Conservation (phyloP, 2,113 vertebrate genomes). For the Psettodes erumei region DNA sequence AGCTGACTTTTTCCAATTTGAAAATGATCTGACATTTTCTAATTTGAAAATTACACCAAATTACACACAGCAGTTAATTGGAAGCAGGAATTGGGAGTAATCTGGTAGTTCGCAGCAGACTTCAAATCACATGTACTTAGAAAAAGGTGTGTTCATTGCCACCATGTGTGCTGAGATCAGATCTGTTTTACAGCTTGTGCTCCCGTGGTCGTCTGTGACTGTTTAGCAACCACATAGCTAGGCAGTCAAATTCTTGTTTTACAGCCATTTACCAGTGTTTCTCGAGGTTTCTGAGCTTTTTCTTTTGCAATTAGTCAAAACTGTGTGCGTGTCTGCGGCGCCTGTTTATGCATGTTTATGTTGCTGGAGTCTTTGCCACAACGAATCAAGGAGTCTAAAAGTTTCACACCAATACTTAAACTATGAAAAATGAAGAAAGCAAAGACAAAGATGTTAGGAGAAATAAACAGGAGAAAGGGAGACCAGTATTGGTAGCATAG, state of each 20-base stretch:
- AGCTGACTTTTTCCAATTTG: slow-evolving; percentile 44
- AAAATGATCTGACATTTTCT: slow-evolving; percentile 30
- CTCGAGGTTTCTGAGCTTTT: slow-evolving; percentile 17
- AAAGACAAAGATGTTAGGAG: slow-evolving; percentile 46
- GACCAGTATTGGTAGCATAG: slow-evolving; percentile 33
- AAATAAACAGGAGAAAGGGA: slow-evolving; percentile 60
- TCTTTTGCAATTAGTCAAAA: slow-evolving; percentile 45
- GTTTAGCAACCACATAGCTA: slow-evolving; percentile 53
- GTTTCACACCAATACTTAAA: slow-evolving; percentile 49
- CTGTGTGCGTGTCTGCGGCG: slow-evolving; percentile 38
- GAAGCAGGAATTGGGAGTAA: slow-evolving; percentile 37
- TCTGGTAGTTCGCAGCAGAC: slow-evolving; percentile 30
- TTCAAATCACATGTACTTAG: slow-evolving; percentile 38
- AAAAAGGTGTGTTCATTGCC: slow-evolving; percentile 55
- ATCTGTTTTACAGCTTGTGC: slow-evolving; percentile 51
- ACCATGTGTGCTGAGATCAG: slow-evolving; percentile 56
- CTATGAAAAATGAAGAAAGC: slow-evolving; percentile 51
- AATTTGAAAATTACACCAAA: slow-evolving; percentile 51
- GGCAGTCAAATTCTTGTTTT: slow-evolving; percentile 55
- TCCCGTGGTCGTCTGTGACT: slow-evolving; percentile 35
- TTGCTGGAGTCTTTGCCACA: slow-evolving; percentile 41
- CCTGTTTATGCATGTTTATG: slow-evolving; percentile 31
- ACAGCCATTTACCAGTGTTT: slow-evolving; percentile 56
- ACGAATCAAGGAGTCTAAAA: slow-evolving; percentile 42
- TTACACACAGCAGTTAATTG: slow-evolving; percentile 49